Percentiles rank a stretch among this genome's conserved stretches.
Evolutionary conservation across 2,888 invertebrate genomes (phyloP).

Genomic region (Hydraecia micacea): DNA sequence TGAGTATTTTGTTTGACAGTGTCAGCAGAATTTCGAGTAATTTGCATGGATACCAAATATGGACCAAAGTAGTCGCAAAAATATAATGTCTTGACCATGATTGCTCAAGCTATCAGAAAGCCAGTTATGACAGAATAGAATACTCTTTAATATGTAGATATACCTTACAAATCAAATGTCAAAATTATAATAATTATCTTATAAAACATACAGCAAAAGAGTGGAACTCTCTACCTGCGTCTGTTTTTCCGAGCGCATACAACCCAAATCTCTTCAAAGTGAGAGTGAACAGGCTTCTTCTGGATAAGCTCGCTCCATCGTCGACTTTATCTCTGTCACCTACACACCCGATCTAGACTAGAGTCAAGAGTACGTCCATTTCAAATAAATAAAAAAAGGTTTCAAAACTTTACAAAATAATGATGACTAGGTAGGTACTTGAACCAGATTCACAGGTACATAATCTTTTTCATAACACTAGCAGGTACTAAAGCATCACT

Average conservation of each 20-base stretch:
- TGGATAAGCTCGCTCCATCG: too few species aligned
- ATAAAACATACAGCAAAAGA: too few species aligned
- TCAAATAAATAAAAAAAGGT: too few species aligned
- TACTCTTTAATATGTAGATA: neutral
- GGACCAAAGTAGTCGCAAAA: too few species aligned
- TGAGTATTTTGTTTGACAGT: neutral
- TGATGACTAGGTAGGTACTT: neutral
- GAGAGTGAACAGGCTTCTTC: too few species aligned
- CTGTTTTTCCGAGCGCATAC: too few species aligned
- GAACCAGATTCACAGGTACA: conserved; percentile 1
- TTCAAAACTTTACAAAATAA: conserved; percentile 10
- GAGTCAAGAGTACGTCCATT: too few species aligned
- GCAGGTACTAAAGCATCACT: conserved; percentile 25
- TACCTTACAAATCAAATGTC: neutral
- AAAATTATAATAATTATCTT: neutral
- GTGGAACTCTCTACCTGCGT: too few species aligned
- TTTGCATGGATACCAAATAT: neutral
- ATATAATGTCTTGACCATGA: neutral
- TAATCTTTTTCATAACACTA: conserved; percentile 25
- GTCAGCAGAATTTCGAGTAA: neutral
- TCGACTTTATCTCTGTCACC: too few species aligned
- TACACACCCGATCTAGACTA: too few species aligned
- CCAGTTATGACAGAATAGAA: neutral
- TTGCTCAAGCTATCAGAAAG: neutral
- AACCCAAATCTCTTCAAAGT: too few species aligned